Evolutionary conservation across 1,140 invertebrate genomes (phyloP).

Genomic region (Thaumetopoea pityocampa): DNA sequence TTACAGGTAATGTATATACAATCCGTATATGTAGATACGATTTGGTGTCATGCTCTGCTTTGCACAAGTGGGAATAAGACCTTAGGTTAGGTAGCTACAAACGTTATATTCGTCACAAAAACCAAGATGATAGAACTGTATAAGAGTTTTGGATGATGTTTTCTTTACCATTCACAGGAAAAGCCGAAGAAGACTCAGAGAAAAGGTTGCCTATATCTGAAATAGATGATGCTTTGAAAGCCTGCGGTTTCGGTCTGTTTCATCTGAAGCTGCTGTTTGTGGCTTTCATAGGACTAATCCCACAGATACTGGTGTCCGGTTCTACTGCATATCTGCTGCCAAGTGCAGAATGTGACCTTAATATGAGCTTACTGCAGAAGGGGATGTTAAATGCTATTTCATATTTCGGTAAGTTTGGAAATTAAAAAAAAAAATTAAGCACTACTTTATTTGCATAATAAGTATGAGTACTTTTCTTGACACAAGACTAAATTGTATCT

Average conservation of each 20-base stretch:
- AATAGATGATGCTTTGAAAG: conserved; percentile 27
- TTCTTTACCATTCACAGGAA: conserved; percentile 19
- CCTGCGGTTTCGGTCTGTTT: conserved; percentile 75
- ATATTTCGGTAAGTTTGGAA: conserved; percentile 78
- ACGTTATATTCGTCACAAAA: no score
- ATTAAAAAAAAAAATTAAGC: no score
- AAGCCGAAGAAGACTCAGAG: conserved; percentile 4
- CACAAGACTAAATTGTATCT: no score
- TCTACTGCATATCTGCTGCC: conserved; percentile 80
- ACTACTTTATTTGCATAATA: no score
- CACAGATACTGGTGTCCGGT: conserved; percentile 76
- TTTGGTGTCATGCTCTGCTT: no score
- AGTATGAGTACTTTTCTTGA: no score
- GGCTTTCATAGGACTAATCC: conserved; percentile 75
- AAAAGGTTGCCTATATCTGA: conserved; percentile 31
- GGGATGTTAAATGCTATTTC: conserved; percentile 78
- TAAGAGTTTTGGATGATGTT: not conserved
- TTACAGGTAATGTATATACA: no score
- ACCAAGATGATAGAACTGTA: no score
- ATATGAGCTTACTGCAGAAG: conserved; percentile 77
- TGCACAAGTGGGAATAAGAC: no score
- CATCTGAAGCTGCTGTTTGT: conserved; percentile 76
- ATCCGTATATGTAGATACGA: no score
- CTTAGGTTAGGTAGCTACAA: no score
- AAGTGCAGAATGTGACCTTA: conserved; percentile 80